Evolutionary conservation across 23 tunicate genomes (phyloP), one percentile per base, ranked within the genome.

Genomic region (Styela clava): DNA sequence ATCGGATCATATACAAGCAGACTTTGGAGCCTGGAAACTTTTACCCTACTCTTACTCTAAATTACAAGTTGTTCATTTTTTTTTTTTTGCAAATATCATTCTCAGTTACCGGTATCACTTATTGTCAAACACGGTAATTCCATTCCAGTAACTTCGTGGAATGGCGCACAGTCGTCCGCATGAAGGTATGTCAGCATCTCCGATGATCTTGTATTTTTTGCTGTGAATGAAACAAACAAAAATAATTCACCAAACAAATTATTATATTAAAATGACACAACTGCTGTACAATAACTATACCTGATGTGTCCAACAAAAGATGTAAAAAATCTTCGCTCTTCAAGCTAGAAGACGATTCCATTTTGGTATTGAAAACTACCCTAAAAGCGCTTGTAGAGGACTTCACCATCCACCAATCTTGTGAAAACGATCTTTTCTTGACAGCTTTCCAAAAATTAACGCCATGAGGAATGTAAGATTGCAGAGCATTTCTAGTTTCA

Each of bases 161-260:
- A 76, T 44, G 81, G 81, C 24, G 64, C 65, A 29, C 81, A 76
- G 33, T 76, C 81, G 1, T 76, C 65, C 67, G n/a, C 77, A 34
- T 71, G 77, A 3, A 71, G 34, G 3, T 44, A 44, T 12, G 9
- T 12, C 7, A 44, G 56, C 56, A 44, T 44, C 12, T 44, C 56
- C 56, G 56, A 44, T 7, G 56, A 5, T 44, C 56, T 44, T 5
- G 56, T 44, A 12, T 44, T 44, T 44, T 12, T 44, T 44, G 56
- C 56, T 44, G 56, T n/a, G n/a, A n/a, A n/a, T n/a, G n/a, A n/a
- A n/a, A n/a, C n/a, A n/a, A n/a, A n/a, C n/a, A n/a, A 44, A 44
- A 44, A 44, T 5, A 5, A 44, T 44, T 44, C 12, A 12, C 56
- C 12, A 5, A 5, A 44, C 56, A 44, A 44, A 12, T 44, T 44